Percentiles rank a stretch among this genome's conserved stretches.
phyloP scores from a whole-genome alignment of 2,113 vertebrate genomes.

The Piaya cayana region DNA sequence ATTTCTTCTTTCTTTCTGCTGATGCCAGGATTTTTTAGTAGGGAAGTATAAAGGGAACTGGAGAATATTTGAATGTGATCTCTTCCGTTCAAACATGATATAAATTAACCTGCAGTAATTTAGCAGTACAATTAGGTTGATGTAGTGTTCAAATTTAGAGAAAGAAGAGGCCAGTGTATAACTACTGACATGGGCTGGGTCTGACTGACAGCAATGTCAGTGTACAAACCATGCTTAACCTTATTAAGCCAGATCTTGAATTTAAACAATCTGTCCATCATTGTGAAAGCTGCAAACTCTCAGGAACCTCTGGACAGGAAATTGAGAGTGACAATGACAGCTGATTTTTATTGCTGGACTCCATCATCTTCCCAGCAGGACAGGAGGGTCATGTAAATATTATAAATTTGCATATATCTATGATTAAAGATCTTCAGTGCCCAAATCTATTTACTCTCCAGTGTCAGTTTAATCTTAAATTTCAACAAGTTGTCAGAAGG shows the following conservation, averaged over 20 bases:
- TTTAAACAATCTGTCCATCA: background rate
- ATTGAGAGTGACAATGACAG: too few relatives aligned
- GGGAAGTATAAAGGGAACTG: background rate
- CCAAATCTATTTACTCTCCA: background rate
- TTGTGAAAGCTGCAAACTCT: background rate
- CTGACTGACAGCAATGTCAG: background rate
- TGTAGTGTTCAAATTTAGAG: background rate
- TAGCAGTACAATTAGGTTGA: background rate
- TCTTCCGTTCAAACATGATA: background rate
- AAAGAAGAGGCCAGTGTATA: background rate
- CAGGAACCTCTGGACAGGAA: background rate
- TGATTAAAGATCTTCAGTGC: background rate
- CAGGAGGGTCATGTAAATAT: background rate
- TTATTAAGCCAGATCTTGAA: background rate
- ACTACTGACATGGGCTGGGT: accelerated
- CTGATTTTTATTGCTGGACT: background rate
- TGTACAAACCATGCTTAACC: background rate
- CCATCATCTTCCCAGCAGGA: accelerated
- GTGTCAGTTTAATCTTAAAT: background rate
- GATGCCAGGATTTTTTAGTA: background rate
- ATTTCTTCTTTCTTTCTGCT: background rate
- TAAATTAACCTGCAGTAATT: background rate
- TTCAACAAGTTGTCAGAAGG: background rate
- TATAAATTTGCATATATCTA: background rate
- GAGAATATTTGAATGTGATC: background rate